Conservation (phyloP, 2,113 vertebrate species). For the Cyrtonyx montezumae region DNA sequence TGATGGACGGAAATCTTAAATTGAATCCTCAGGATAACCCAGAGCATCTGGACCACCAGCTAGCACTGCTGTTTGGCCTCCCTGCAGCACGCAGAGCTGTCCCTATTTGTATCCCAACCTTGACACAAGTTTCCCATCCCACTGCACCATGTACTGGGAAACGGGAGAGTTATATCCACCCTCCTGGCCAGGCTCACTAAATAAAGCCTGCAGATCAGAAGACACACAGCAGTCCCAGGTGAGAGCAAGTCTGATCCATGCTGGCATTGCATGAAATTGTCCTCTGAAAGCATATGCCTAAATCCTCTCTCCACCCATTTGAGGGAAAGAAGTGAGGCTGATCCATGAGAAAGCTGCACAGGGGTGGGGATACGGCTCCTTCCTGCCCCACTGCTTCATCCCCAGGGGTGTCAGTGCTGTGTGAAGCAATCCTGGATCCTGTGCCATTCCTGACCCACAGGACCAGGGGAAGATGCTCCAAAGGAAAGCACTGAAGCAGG, state of each 20-base stretch:
- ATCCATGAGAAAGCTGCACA: not conserved
- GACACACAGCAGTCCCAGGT: not conserved
- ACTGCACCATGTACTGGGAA: not conserved
- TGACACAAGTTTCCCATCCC: not conserved
- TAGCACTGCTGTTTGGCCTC: not conserved
- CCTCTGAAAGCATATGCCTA: not conserved
- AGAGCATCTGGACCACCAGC: not conserved
- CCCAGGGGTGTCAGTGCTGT: not conserved
- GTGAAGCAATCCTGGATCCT: not conserved
- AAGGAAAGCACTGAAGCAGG: not conserved
- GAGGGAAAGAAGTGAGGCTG: not conserved
- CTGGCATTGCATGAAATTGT: not conserved
- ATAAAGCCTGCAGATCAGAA: not conserved
- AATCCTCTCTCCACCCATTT: not conserved
- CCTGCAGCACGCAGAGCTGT: fast-evolving
- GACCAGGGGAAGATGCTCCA: not conserved
- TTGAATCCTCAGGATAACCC: not conserved
- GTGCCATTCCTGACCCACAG: too few relatives aligned
- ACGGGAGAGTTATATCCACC: not conserved
- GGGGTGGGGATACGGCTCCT: not conserved
- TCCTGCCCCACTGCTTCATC: not conserved
- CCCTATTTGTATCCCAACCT: not conserved
- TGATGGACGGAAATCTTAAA: not conserved
- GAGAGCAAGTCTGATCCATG: not conserved
- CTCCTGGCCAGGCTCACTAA: not conserved